phyloP scores from a whole-genome alignment of 2,888 invertebrate genomes.

The Stenolophus ochropezus region DNA sequence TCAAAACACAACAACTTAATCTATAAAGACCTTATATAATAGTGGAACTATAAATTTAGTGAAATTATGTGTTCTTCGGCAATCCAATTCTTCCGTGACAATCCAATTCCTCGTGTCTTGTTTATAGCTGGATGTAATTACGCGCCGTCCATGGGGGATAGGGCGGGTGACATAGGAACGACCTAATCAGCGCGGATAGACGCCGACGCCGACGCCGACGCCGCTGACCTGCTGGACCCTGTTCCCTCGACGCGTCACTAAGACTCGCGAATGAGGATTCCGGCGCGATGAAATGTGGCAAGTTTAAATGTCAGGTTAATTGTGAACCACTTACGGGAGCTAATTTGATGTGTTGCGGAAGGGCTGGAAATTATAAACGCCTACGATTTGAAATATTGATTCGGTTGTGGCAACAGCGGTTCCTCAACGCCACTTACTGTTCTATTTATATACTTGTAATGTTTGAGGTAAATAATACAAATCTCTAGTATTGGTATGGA shows the following conservation, averaged over 20 bases:
- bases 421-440: neutral
- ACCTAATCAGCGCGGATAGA: slow-evolving; percentile 1
- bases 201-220: too few relatives aligned
- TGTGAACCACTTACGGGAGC: neutral
- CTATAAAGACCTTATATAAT: too few relatives aligned
- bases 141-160: neutral
- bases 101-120: neutral
- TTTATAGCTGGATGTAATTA: slow-evolving; percentile 19
- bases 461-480: too few relatives aligned
- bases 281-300: neutral
- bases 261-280: neutral
- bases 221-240: too few relatives aligned
- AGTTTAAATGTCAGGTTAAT: neutral
- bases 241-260: neutral
- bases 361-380: neutral
- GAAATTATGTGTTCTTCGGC: neutral
- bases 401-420: neutral
- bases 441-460: too few relatives aligned
- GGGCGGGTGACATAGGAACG: neutral
- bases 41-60: too few relatives aligned
- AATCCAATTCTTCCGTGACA: neutral
- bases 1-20: too few relatives aligned
- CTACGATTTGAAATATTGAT: neutral
- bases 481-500: too few relatives aligned
- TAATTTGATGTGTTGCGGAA: neutral